Conservation (phyloP, 2,888 invertebrate genomes). For the Venustoraphidia nigricollis region DNA sequence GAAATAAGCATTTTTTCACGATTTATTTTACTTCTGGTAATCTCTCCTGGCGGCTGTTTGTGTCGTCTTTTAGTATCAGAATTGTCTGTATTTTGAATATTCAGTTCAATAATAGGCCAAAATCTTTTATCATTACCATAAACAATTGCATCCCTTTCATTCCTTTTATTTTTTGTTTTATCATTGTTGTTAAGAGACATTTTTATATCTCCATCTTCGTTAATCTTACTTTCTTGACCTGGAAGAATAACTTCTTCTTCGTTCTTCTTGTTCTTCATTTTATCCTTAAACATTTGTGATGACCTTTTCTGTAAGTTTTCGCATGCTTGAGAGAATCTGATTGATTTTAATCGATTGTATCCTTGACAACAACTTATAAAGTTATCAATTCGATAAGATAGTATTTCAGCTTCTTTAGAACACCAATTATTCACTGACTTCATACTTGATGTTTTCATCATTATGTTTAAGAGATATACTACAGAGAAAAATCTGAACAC, state of each 20-base stretch:
- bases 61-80: no score
- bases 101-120: background rate
- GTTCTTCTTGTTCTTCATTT: background rate
- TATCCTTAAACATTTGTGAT: background rate
- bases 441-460: no score
- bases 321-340: constrained; percentile 9
- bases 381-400: no score
- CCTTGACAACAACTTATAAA: constrained; percentile 2
- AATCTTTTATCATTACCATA: background rate
- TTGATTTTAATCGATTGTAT: constrained; percentile 10
- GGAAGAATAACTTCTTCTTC: background rate
- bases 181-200: background rate
- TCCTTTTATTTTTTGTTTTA: background rate
- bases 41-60: no score
- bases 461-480: no score
- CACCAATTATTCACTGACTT: no score
- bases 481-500: no score
- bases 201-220: background rate
- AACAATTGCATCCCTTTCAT: background rate
- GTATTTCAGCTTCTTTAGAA: no score
- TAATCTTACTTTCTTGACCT: background rate
- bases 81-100: no score
- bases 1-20: no score
- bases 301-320: constrained; percentile 4
- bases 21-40: no score